Evolutionary conservation across 2,888 invertebrate species (phyloP), one percentile per base, ranked within the genome.

Genomic region (Platycnemis pennipes): DNA sequence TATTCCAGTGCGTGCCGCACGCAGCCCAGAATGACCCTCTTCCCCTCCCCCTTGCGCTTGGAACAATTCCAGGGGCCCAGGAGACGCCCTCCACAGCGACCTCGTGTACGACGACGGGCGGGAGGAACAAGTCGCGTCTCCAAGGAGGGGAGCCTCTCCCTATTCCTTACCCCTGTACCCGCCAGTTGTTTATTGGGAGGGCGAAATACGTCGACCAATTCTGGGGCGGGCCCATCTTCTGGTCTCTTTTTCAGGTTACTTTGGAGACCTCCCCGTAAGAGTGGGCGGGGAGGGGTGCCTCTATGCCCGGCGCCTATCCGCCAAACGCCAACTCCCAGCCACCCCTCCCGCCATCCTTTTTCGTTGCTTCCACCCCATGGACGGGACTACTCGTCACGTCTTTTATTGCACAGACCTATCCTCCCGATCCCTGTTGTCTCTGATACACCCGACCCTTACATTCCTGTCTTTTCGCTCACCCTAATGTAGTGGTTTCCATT

Each of bases 401-500:
- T 37, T 77, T 77, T n/a, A 77, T 77, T 77, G 77, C 11, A 11
- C 31, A 26, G 26, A 77, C 31, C 37, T 37, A 31, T 8, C 13
- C 77, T 77, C 77, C 77, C 77, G 49, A 37, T 26, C 77, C 11
- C 37, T 37, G 77, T n/a, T 26, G 31, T 77, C 13, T 31, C 16
- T 37, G 31, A 77, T 77, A 77, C 77, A 77, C 16, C 37, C 37
- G 77, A 77, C 37, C 37, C 37, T 77, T 11, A 77, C 31, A 37
- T 37, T 26, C 37, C 77, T n/a, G 37, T 37, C 77, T 77, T 37
- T 77, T 37, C 77, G 77, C 16, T 77, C 77, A 13, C n/a, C 77
- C 37, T 13, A 77, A 77, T 77, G 37, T 37, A 37, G 77, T 77
- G 77, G 77, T 77, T 77, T 77, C 37, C 77, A 77, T 77, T 77